Conservation (phyloP, 2,113 vertebrate genomes). For the Phaethornis superciliosus region DNA sequence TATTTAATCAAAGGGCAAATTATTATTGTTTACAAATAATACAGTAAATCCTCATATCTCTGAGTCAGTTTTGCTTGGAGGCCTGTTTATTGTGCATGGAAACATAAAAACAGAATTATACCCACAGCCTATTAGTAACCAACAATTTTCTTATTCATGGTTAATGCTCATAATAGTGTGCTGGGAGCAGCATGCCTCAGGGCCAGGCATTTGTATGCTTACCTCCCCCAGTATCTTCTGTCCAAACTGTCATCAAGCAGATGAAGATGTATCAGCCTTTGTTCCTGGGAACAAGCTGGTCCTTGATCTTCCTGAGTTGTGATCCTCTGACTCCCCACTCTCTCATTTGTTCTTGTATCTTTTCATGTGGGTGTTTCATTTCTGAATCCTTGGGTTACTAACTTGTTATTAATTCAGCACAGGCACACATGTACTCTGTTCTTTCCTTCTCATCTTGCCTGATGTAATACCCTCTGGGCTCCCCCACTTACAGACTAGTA, state of each 20-base stretch:
- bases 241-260: neutral
- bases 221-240: neutral
- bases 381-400: neutral
- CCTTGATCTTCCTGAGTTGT: neutral
- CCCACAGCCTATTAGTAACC: neutral
- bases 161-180: neutral
- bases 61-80: neutral
- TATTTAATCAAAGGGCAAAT: neutral
- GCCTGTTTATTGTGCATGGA: neutral
- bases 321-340: neutral
- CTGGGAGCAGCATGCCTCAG: neutral
- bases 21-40: neutral
- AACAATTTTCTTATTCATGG: neutral
- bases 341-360: neutral
- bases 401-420: constrained; percentile 10
- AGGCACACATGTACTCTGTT: neutral
- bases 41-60: neutral
- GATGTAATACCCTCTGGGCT: neutral
- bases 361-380: neutral
- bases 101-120: neutral
- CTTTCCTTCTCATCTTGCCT: neutral
- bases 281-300: neutral
- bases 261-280: neutral
- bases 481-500: neutral
- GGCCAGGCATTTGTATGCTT: neutral